Evolutionary conservation across 2,797 vertebrate species (phyloP).

Genomic region (Brotogeris chrysoptera): DNA sequence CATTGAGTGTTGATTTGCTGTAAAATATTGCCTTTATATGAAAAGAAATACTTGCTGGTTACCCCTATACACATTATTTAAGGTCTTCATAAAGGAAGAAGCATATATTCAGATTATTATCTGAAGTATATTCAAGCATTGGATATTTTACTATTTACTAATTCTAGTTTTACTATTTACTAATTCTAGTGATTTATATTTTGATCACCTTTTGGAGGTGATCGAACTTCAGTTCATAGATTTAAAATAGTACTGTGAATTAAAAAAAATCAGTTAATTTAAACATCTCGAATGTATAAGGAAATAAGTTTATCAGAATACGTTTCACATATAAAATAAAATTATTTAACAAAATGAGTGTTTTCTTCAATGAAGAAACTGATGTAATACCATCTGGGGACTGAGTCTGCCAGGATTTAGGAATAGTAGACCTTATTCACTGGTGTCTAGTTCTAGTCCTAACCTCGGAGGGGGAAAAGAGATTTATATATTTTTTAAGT

Average conservation of each 20-base stretch:
- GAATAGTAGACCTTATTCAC: background rate
- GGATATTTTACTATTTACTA: background rate
- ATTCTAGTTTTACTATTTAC: background rate
- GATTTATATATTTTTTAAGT: background rate
- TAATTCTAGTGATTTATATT: background rate
- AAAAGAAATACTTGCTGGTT: background rate
- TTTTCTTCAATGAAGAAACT: background rate
- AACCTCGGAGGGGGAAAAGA: background rate
- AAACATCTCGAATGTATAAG: background rate
- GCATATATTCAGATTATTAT: background rate
- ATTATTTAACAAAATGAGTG: background rate
- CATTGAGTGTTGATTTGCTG: background rate
- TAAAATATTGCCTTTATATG: background rate
- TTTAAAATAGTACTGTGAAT: background rate
- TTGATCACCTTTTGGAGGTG: background rate
- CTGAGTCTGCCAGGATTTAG: background rate
- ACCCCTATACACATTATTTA: background rate
- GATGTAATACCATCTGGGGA: background rate
- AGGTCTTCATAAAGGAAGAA: background rate
- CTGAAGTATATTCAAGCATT: background rate
- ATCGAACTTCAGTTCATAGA: background rate
- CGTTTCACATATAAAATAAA: background rate
- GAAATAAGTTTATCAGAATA: background rate
- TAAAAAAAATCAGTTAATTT: background rate
- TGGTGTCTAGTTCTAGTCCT: background rate